Evolutionary conservation across 2,113 vertebrate species (phyloP), one percentile per base, ranked within the genome.

Genomic region (Prochilodus magdalenae): DNA sequence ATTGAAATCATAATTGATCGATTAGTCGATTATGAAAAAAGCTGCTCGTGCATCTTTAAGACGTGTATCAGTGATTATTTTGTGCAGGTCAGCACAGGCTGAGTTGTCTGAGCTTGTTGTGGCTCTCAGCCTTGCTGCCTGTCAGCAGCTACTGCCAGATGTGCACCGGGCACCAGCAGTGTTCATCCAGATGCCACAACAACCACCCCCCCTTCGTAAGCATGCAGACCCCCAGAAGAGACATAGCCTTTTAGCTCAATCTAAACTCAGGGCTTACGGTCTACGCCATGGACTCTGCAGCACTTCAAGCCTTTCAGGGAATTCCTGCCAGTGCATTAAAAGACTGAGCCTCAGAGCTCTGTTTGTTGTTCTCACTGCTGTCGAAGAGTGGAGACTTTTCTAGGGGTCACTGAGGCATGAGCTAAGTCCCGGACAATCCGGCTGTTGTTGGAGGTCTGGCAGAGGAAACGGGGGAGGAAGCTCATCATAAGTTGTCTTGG

Each of bases 61-160:
- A 36, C 7, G 7, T 36, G 7, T 36, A 36, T 36, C n/a, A n/a
- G n/a, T n/a, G n/a, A n/a, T n/a, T n/a, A n/a, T n/a, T n/a, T n/a
- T n/a, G n/a, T n/a, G n/a, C n/a, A n/a, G n/a, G n/a, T n/a, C n/a
- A n/a, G n/a, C n/a, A n/a, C n/a, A n/a, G n/a, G n/a, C n/a, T n/a
- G n/a, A n/a, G 49, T 16, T 16, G 14, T 18, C 13, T 51, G 49
- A 18, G 49, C 14, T 44, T 84, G 59, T 84, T 75, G 72, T 47
- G 78, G 49, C 7, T 57, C 30, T 75, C 16, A 53, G 22, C 72
- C 49, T 30, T 80, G 65, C 79, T 55, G 63, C 18, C 60, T 5
- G 59, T 77, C 79, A 72, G 69, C 79, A 77, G 66, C 81, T 83
- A 77, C 24, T 70, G 40, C 85, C 81, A 86, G 73, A 86, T 86